Evolutionary conservation across 2,888 invertebrate genomes (phyloP), one percentile per base, ranked within the genome.

Genomic region (Iselma pallidipennis): DNA sequence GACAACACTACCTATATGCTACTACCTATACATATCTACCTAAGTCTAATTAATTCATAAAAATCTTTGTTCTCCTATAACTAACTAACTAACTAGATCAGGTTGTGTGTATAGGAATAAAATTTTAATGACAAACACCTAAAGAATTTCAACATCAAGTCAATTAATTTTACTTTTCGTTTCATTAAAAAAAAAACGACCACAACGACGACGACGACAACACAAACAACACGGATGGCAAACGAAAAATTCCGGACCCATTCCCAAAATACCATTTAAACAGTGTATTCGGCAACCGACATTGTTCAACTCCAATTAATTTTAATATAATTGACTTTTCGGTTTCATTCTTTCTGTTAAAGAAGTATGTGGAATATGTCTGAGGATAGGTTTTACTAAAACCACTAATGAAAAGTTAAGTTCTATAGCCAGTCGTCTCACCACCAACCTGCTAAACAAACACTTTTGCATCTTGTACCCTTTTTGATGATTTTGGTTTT

Each of bases 271-370:
- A 42, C 42, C 42, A 4, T 66, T 71, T 7, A 19, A 42, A 42
- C 9, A 42, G n/a, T n/a, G n/a, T 19, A 42, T 7, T 7, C 70
- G 69, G 66, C 72, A 69, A 67, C 66, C 65, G 63, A 68, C 72
- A 70, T 73, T 74, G 73, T 74, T 69, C 68, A 72, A 70, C 68
- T 71, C 77, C 78, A 77, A 78, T 78, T 78, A 77, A 78, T 77
- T 78, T 78, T 73, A 74, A 75, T 76, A 77, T 77, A 78, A 77
- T 76, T 76, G 77, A 76, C 77, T 76, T 74, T 76, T 71, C 68
- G 70, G 42, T 71, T 70, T 66, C 67, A 59, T 66, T 67, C 67
- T 66, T 62, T 57, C 55, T 57, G 59, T 63, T 63, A 56, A 49
- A 23, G 53, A 70, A 66, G 66, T 67, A 70, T 70, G 66, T 66